Evolutionary conservation across 2,797 vertebrate genomes (phyloP).

Genomic region (Todus mexicanus): DNA sequence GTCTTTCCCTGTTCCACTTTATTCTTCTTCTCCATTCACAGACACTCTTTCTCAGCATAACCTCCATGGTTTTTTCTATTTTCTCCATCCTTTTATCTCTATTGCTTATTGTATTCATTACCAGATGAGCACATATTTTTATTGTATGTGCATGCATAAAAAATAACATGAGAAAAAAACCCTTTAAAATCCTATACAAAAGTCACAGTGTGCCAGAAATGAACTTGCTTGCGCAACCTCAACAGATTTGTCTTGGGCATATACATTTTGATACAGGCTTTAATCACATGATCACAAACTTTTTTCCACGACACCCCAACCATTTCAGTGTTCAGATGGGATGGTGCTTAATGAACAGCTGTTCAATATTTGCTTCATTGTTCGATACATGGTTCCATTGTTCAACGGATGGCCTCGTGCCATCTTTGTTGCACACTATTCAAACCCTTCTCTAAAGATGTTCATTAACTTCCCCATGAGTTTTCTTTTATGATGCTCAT

Average conservation of each 20-base stretch:
- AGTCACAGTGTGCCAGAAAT: background rate
- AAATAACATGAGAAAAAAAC: background rate
- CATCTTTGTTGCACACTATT: slow-evolving; percentile 44
- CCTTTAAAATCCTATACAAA: background rate
- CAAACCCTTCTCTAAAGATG: slow-evolving; percentile 2
- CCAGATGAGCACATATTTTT: background rate
- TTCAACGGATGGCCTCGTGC: slow-evolving; percentile 42
- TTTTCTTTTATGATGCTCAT: slow-evolving; percentile 8
- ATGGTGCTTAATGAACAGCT: slow-evolving; percentile 45
- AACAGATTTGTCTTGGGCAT: background rate
- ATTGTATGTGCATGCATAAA: background rate
- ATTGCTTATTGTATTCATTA: background rate
- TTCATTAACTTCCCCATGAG: slow-evolving; percentile 6
- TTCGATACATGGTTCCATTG: slow-evolving; percentile 18
- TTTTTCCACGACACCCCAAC: background rate
- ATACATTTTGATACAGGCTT: background rate
- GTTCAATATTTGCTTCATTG: slow-evolving; percentile 53
- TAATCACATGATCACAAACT: background rate
- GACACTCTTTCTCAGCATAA: background rate
- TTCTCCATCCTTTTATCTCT: background rate
- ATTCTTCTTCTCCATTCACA: background rate
- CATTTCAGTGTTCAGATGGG: background rate
- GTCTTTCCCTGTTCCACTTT: background rate
- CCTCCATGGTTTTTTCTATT: background rate
- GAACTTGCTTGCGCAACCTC: background rate